phyloP scores from a whole-genome alignment of 2,113 vertebrate genomes.

The Agapornis roseicollis region DNA sequence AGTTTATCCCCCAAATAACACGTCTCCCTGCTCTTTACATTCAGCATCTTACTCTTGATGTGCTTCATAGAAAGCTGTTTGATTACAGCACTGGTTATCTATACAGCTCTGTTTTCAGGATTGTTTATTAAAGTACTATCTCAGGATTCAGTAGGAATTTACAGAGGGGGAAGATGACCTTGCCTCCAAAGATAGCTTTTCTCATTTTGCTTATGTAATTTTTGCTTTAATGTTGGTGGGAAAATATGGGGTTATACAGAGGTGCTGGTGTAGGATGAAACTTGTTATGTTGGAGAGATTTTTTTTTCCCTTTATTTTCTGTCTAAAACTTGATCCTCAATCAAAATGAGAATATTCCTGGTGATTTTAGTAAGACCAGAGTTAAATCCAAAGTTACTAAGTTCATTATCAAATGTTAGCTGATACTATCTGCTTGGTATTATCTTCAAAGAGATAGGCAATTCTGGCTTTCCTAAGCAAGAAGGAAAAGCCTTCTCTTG shows the following conservation, averaged over 20 bases:
- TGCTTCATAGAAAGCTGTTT: neutral
- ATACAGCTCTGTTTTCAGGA: neutral
- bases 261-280: neutral
- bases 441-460: neutral
- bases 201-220: neutral
- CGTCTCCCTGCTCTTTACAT: neutral
- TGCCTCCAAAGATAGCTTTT: neutral
- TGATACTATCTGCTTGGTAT: neutral
- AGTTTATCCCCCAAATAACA: neutral
- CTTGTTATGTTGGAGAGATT: neutral
- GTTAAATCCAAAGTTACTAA: neutral
- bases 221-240: neutral
- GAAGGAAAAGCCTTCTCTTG: neutral
- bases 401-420: neutral
- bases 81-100: neutral
- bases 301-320: neutral
- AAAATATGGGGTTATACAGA: neutral
- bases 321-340: neutral
- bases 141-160: constrained; percentile 7
- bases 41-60: neutral
- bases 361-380: neutral
- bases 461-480: neutral
- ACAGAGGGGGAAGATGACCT: neutral
- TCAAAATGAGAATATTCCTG: neutral
- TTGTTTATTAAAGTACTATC: constrained; percentile 21